These are phyloP conservation scores for Druceiella hillmani DNA, from an alignment of 2,888 invertebrate genomes.

Conservation along the genomic window DNA sequence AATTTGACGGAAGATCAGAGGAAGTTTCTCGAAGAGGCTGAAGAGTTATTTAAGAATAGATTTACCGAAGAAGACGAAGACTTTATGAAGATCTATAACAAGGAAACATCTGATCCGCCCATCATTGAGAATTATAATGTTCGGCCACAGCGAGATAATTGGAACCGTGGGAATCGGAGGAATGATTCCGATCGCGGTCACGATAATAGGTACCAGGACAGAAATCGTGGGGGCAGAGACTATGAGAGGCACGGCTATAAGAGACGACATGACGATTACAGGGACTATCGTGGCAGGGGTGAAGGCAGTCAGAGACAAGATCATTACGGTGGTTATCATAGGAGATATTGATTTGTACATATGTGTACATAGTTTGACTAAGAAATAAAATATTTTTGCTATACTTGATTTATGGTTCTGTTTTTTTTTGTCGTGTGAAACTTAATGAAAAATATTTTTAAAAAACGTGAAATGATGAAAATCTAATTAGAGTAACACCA, in stretches of 20 bases:
- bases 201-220: conserved; percentile 29
- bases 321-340: too few relatives aligned
- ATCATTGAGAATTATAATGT: too few relatives aligned
- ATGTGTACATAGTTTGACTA: too few relatives aligned
- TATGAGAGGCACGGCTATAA: conserved; percentile 7
- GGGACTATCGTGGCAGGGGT: background rate
- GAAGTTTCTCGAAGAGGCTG: conserved; percentile 56
- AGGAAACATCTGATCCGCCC: conserved; percentile 47
- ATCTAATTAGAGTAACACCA: too few relatives aligned
- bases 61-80: conserved; percentile 58
- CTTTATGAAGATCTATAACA: conserved; percentile 48
- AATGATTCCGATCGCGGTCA: conserved; percentile 35
- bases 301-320: too few relatives aligned
- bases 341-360: too few relatives aligned
- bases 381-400: too few relatives aligned
- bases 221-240: too few relatives aligned
- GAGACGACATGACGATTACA: conserved; percentile 1
- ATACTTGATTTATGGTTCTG: too few relatives aligned
- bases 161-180: conserved; percentile 31
- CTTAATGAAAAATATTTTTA: too few relatives aligned
- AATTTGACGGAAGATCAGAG: conserved; percentile 51
- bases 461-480: too few relatives aligned
- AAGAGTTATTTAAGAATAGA: conserved; percentile 56
- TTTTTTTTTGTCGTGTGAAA: too few relatives aligned
- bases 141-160: conserved; percentile 47